Base-by-base conservation (phyloP, 2,888 invertebrate species). In the Lepidonotus clava region DNA sequence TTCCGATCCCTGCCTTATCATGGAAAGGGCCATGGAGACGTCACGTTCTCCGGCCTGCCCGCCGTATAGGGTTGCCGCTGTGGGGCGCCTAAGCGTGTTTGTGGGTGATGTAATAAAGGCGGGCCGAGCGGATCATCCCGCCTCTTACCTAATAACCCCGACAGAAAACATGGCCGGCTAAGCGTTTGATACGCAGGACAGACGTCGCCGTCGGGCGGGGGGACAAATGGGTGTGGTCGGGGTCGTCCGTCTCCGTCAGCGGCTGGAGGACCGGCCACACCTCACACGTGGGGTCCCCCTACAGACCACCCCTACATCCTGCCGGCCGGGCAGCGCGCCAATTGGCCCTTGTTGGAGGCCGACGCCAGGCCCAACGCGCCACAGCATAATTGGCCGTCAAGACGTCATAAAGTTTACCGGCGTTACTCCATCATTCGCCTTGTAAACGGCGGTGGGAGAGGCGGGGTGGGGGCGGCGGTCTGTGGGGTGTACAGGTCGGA, bases 91-190 rank as follows among this genome's bases (percentile, higher is more conserved):
- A 5, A 71, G 11, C 34, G 71, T 34, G 34, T 36, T 11, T 18
- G 34, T 38, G n/a, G n/a, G 36, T 36, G 24, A 38, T 61, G 61
- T 61, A 61, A 61, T 61, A n/a, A 61, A 61, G 61, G 61, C 61
- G n/a, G n/a, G 0, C 28, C 11, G 61, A 61, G 28, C 61, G 24
- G 61, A 61, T 61, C 24, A 28, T 11, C 28, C 28, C n/a, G 28
- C 24, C 28, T 61, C 28, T 24, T 61, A 61, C 28, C 28, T 61
- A 61, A 61, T 61, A 61, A 61, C 28, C 61, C 24, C 24, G 61
- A 61, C 4, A 24, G 61, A 61, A 61, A 61, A 61, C 61, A 61
- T 61, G 61, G 2, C 61, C 61, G 14, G 61, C 5, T 61, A 61
- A 61, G 8, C 28, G 61, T 11, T 61, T n/a, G 61, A 61, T 61